Conservation (phyloP, 2,113 vertebrate species). For the Xerus inauris region DNA sequence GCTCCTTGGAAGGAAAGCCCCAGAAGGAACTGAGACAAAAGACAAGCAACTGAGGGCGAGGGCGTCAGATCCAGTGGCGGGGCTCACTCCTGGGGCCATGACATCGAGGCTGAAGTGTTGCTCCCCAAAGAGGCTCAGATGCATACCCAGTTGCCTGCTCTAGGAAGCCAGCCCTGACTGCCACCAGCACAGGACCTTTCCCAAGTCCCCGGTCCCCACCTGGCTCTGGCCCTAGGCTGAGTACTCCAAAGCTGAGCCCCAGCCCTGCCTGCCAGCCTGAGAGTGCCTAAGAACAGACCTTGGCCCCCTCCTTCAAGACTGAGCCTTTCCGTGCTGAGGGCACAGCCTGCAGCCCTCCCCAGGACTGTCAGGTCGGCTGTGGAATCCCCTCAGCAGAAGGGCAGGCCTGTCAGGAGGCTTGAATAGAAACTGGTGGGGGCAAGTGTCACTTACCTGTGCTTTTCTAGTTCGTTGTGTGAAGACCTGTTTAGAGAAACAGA, state of each 20-base stretch:
- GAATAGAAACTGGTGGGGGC: accelerated
- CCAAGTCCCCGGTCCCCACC: not conserved
- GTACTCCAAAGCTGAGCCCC: not conserved
- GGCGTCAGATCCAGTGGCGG: too few species aligned
- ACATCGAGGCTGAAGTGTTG: not conserved
- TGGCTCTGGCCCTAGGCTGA: not conserved
- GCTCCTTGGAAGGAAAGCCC: not conserved
- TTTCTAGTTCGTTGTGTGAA: slow-evolving; percentile 99
- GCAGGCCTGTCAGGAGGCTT: not conserved
- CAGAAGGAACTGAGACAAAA: not conserved
- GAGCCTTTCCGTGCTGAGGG: not conserved
- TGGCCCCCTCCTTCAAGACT: not conserved
- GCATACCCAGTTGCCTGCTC: not conserved
- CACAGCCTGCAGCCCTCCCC: not conserved
- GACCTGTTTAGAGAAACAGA: slow-evolving; percentile 91
- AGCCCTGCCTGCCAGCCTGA: not conserved
- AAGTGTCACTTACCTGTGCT: slow-evolving; percentile 94
- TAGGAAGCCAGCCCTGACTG: not conserved
- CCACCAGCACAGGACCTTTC: not conserved
- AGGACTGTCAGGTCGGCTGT: not conserved
- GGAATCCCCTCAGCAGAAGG: not conserved
- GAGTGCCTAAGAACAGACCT: not conserved
- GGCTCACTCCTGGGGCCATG: not conserved
- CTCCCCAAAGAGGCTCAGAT: not conserved
- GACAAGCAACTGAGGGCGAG: not conserved